Percentiles rank a stretch among this genome's conserved stretches.
Conservation (phyloP, 2,888 invertebrate genomes). For the Dryomyza anilis region DNA sequence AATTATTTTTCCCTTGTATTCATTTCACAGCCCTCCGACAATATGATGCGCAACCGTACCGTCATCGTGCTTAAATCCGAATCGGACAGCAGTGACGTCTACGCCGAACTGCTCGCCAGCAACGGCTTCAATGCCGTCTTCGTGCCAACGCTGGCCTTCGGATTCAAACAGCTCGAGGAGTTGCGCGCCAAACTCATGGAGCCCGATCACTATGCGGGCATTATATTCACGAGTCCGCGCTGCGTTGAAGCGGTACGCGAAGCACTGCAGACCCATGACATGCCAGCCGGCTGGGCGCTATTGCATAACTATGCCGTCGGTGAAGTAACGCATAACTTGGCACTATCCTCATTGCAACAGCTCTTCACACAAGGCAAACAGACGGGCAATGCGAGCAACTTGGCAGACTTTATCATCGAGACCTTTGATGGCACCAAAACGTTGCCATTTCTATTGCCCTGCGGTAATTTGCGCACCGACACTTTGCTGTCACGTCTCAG, state of each 20-base stretch:
- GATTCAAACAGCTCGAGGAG: constrained; percentile 62
- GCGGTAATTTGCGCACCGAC: constrained; percentile 66
- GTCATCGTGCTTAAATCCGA: constrained; percentile 61
- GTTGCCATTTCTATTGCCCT: constrained; percentile 64
- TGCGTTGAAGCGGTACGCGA: constrained; percentile 63
- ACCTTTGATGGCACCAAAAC: constrained; percentile 60
- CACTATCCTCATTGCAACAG: constrained; percentile 59
- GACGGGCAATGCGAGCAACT: constrained; percentile 64
- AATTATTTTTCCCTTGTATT: background rate
- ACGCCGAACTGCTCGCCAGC: constrained; percentile 59
- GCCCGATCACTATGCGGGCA: constrained; percentile 62
- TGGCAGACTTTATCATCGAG: constrained; percentile 63
- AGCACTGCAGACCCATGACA: constrained; percentile 58
- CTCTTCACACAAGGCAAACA: constrained; percentile 64
- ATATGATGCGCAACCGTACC: constrained; percentile 36
- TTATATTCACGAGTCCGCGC: constrained; percentile 66
- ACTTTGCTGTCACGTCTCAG: constrained; percentile 61
- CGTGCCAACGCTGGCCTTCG: constrained; percentile 64
- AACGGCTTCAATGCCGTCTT: constrained; percentile 62
- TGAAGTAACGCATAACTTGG: constrained; percentile 63
- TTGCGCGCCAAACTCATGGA: constrained; percentile 60
- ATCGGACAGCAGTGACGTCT: constrained; percentile 62
- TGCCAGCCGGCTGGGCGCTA: constrained; percentile 59
- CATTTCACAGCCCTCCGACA: background rate
- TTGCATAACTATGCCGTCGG: constrained; percentile 65